These are phyloP conservation scores for Cheilosia impressa DNA, from an alignment of 2,888 invertebrate species.

Conservation along the genomic window DNA sequence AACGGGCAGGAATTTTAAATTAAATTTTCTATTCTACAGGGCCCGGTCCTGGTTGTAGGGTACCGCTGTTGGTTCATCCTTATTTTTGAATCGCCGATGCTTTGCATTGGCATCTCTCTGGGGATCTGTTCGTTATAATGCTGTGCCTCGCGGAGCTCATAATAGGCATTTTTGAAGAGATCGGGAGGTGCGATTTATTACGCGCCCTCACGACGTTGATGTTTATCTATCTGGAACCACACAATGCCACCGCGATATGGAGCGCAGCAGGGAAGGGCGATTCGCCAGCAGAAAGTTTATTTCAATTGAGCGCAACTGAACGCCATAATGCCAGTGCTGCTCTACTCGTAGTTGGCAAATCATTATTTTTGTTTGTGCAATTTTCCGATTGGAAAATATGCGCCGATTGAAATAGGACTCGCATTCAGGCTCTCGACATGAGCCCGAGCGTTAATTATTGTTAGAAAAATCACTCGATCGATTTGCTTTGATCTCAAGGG, in stretches of 20 bases:
- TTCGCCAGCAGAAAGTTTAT: conserved; percentile 54
- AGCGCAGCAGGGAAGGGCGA: neutral
- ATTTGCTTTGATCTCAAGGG: conserved; percentile 72
- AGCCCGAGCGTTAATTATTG: conserved; percentile 72
- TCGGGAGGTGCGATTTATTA: conserved; percentile 64
- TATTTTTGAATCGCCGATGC: conserved; percentile 16
- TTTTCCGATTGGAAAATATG: conserved; percentile 50
- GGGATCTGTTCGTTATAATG: conserved; percentile 59
- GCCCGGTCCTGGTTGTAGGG: conserved; percentile 21
- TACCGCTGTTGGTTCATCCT: conserved; percentile 9
- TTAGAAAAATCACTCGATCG: conserved; percentile 69
- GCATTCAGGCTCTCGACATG: conserved; percentile 60
- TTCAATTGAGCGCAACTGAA: conserved; percentile 57
- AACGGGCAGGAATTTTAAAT: conserved; percentile 61
- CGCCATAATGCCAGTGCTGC: conserved; percentile 11
- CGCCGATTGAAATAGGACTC: conserved; percentile 50
- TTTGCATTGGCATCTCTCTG: conserved; percentile 58
- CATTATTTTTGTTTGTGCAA: conserved; percentile 13
- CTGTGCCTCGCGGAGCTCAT: conserved; percentile 45
- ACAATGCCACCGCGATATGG: too few species aligned
- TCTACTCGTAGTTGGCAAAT: conserved; percentile 45
- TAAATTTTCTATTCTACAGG: conserved; percentile 66
- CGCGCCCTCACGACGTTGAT: conserved; percentile 52
- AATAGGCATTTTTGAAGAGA: conserved; percentile 61
- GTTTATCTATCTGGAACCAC: conserved; percentile 25